Evolutionary conservation across 2,797 vertebrate genomes (phyloP).

Genomic region (Myotis myotis): DNA sequence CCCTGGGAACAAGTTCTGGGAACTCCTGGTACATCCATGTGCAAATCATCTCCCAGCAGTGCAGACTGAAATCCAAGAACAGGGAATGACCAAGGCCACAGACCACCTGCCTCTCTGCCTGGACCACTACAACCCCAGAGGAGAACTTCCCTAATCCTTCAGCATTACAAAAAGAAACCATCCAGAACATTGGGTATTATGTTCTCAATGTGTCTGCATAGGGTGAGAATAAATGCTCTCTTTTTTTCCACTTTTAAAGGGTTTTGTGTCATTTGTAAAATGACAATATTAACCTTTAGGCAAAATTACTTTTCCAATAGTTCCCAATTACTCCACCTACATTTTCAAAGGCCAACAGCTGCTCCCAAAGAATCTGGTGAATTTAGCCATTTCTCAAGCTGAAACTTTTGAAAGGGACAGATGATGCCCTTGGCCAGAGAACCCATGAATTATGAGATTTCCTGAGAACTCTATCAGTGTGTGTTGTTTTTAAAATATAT

Average conservation of each 20-base stretch:
- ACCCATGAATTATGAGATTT: neutral
- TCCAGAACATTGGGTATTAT: neutral
- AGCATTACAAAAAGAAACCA: neutral
- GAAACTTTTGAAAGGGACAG: neutral
- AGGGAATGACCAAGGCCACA: neutral
- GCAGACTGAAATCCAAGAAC: neutral
- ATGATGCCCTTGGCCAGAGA: neutral
- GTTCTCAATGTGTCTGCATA: neutral
- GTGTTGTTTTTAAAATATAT: neutral
- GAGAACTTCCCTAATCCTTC: neutral
- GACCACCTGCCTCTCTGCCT: too few species aligned
- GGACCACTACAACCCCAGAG: neutral
- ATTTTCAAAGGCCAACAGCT: constrained; percentile 19
- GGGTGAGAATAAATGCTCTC: neutral
- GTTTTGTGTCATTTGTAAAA: constrained; percentile 36
- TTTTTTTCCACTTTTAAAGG: neutral
- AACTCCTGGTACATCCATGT: constrained; percentile 18
- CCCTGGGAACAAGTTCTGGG: constrained; percentile 27
- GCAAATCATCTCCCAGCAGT: constrained; percentile 12
- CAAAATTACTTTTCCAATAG: constrained; percentile 32
- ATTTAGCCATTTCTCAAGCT: constrained; percentile 31
- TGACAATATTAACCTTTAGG: neutral
- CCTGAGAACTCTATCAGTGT: neutral
- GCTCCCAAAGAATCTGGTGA: neutral
- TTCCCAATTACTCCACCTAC: neutral